Conservation (phyloP, 2,888 invertebrate species). For the Bombyx huttoni region DNA sequence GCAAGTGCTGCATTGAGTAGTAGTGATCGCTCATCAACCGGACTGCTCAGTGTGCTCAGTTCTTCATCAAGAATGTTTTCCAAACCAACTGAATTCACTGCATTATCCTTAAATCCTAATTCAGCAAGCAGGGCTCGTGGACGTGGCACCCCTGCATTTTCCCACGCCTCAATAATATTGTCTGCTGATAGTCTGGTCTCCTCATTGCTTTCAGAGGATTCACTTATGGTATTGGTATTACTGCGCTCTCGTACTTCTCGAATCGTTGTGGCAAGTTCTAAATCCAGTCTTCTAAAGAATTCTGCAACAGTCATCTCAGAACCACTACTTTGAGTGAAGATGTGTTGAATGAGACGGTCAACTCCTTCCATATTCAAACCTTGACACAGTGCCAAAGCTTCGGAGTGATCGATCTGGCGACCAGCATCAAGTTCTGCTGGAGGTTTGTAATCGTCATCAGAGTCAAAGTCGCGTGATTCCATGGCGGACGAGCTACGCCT, state of each 20-base stretch:
- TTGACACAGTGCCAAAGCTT: conserved; percentile 48
- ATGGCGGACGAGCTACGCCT: conserved; percentile 43
- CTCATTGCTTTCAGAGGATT: conserved; percentile 9
- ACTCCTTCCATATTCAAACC: conserved; percentile 47
- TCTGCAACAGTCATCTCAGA: conserved; percentile 55
- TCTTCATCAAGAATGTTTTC: conserved; percentile 81
- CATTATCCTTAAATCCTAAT: conserved; percentile 75
- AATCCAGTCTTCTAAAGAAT: conserved; percentile 51
- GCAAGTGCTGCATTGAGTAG: conserved; percentile 76
- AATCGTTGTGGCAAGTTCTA: conserved; percentile 38
- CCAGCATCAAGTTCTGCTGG: conserved; percentile 36
- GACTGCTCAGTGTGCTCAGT: conserved; percentile 27
- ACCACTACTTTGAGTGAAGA: conserved; percentile 34
- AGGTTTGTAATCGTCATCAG: conserved; percentile 10
- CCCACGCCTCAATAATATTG: conserved; percentile 80
- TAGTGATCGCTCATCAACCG: conserved; percentile 24
- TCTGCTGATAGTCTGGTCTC: conserved; percentile 47
- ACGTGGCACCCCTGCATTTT: conserved; percentile 76
- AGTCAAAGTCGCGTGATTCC: conserved; percentile 21
- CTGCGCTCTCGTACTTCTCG: conserved; percentile 21
- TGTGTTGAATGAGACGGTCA: conserved; percentile 42
- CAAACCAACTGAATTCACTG: conserved; percentile 74
- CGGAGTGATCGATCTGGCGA: conserved; percentile 37
- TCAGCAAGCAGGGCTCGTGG: conserved; percentile 77
- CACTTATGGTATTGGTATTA: not conserved